A percentile compares a stretch with the other conserved stretches of the same genome.
phyloP scores from a whole-genome alignment of 1,140 invertebrate genomes.

The Steinernema khuongi region DNA sequence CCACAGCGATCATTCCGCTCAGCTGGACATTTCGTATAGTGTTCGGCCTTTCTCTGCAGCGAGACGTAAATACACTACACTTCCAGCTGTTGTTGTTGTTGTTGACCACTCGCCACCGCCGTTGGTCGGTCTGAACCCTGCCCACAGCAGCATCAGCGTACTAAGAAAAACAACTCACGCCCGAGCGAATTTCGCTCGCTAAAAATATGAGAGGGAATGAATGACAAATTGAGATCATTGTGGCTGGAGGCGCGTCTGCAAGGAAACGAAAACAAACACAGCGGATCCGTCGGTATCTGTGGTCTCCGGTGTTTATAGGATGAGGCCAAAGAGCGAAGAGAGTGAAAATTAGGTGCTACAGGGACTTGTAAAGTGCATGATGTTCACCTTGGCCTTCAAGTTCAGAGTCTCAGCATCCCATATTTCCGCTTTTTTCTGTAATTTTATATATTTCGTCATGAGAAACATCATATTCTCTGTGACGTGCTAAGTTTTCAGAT shows the following conservation, averaged over 20 bases:
- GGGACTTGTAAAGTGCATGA: too few species aligned
- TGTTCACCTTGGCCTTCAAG: too few species aligned
- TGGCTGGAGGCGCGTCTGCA: too few species aligned
- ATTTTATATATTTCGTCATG: too few species aligned
- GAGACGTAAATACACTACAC: neutral
- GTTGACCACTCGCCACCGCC: neutral
- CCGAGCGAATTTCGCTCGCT: neutral
- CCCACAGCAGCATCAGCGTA: neutral
- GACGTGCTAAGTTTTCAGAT: too few species aligned
- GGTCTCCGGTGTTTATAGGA: neutral
- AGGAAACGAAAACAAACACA: too few species aligned
- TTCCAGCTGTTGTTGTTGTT: constrained; percentile 14
- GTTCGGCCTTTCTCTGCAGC: neutral
- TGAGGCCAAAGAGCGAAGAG: neutral
- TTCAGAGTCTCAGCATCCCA: too few species aligned
- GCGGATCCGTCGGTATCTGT: too few species aligned
- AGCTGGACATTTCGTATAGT: constrained; percentile 8
- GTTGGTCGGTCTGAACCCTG: neutral
- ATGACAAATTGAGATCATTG: neutral
- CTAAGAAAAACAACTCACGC: neutral
- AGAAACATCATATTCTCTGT: too few species aligned
- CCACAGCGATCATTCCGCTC: neutral
- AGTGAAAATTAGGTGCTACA: neutral
- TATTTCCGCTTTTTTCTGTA: too few species aligned
- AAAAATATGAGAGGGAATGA: neutral